Base-by-base conservation (phyloP, 1,140 invertebrate species). In the Calephelis virginiensis region DNA sequence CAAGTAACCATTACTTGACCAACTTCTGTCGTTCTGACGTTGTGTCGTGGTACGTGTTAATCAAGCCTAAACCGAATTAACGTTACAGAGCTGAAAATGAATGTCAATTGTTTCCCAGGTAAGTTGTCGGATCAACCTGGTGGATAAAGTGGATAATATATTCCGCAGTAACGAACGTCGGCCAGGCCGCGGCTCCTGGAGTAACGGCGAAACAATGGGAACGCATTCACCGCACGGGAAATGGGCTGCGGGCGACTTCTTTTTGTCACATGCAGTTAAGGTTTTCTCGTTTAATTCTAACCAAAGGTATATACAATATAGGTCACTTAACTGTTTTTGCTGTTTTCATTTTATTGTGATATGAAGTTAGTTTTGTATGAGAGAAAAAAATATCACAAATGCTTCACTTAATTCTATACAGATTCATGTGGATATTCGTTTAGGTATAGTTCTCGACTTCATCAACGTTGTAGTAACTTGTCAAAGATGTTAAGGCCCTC, bases 131-230 rank as follows among this genome's bases (percentile, higher is more conserved):
- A 65, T 61, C 63, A 64, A 59, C 53, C 60, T 28, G 63, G 47
- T 69, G 67, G 67, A 69, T 64, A 68, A 63, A 63, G 49, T 70
- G 64, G 61, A 47, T 70, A 70, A 63, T 66, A 66, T 70, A 70
- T 70, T 66, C 68, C 14, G 68, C 46, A n/a, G 62, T 69, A 69
- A 69, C 63, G 67, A 69, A 69, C 49, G 63, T 53, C 49, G 67
- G 56, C 46, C 43, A 38, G 38, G 67, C 61, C 45, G 64, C 53
- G 28, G 37, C 14, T 28, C 50, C 9, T 37, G 53, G 28, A 59
- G 17, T 9, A 38, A 38, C 53, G 10, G 28, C 53, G 53, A 59
- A 59, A 59, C 53, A 59, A 59, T 59, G 53, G 9, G 53, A 7
- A 37, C 53, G 53, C 53, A 59, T 56, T 37, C 17, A 28, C 17